Evolutionary conservation across 2,113 vertebrate genomes (phyloP), one percentile per base, ranked within the genome.

Genomic region (Albula goreensis): DNA sequence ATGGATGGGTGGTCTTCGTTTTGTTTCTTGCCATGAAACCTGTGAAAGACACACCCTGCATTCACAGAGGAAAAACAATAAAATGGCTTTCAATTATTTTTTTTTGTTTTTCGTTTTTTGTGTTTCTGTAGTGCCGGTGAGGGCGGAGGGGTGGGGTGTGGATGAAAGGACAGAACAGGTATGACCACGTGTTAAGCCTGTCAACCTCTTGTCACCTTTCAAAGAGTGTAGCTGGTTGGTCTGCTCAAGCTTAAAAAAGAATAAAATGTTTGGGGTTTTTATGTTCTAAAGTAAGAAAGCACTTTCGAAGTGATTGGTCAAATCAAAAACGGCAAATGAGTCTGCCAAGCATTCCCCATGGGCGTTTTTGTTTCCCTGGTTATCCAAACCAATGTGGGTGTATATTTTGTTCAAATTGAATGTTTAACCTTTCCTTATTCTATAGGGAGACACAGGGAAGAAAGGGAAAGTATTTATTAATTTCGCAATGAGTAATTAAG

Each of bases 11-110:
- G 60, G 78, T 22, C 57, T 50, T 66, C 82, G 50, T 11, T 83
- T 70, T 66, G 57, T 50, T 83, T 70, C 11, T 83, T 83, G 70
- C 82, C 60, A 66, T 50, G 15, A 70, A 83, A 50, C 56, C 60
- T n/a, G 19, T 22, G 82, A 56, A 82, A 82, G 31, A 82, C 22
- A 66, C 22, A 70, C 60, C n/a, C 5, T 83, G 60, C 82, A 83
- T 41, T 31, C 51, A 57, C n/a, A 56, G 56, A 48, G 49, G 82
- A 70, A 50, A 83, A 83, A 63, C 48, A 83, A 66, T 41, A 63
- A 41, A 83, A 83, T 50, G 49, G 31, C 15, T 50, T 2, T 9
- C 7, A 49, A 83, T 70, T 50, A 49, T 48, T 57, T 49, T 15
- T 11, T 15, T 12, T 12, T 15, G n/a, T 11, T 11, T 60, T 60